Evolutionary conservation across 1,140 invertebrate species (phyloP), one percentile per base, ranked within the genome.

Genomic region (Anoplophora glabripennis): DNA sequence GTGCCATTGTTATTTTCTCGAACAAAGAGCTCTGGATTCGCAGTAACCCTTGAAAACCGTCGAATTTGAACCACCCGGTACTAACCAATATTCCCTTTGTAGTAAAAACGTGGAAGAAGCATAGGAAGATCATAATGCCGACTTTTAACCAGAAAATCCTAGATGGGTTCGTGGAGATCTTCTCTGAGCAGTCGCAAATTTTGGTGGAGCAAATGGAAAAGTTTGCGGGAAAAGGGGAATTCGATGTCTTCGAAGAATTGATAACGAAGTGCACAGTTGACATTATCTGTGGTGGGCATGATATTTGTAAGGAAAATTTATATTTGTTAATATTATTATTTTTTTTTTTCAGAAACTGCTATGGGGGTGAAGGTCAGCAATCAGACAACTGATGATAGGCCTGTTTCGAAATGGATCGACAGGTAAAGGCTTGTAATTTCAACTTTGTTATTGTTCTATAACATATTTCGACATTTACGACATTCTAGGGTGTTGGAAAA

Each of bases 81-180:
- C 21, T 28, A 28, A 28, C 41, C n/a, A 15, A 17, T 8, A 9
- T 38, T 35, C 33, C 60, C 44, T 49, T 76, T 75, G 34, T 48
- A 83, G 87, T 85, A 38, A 73, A 80, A 0, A 82, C 87, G 77
- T 92, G 89, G 90, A 80, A 80, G 47, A 67, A 73, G 2, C 78
- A 89, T 59, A 77, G 90, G 4, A 87, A 86, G 69, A 71, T 90
- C 15, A 76, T 92, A 3, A 86, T 87, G 4, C 89, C 89, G 7
- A 83, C 89, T 7, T 92, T 92, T 72, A 86, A 90, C 74, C 87
- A 87, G 65, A 82, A 82, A 59, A 87, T 92, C 54, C 75, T 92
- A 5, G 83, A 90, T 64, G 81, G 86, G 51, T 92, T 89, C 69
- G 70, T 90, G 1, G 80, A 83, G 7, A 79, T 89, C 8, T 89